Conservation (phyloP, 2,888 invertebrate genomes). For the Charanyca ferruginea region DNA sequence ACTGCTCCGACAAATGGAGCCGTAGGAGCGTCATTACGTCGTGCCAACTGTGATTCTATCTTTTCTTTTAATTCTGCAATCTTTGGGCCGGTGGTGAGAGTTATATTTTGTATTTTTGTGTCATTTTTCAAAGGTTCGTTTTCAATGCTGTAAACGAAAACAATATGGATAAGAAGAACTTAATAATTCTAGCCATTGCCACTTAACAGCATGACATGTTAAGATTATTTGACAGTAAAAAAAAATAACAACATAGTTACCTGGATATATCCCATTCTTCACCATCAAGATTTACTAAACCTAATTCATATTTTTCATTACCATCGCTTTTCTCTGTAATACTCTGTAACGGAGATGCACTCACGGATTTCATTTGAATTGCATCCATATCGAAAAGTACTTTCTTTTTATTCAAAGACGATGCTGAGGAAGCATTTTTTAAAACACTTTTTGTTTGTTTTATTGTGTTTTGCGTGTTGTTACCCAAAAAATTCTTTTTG, state of each 20-base stretch:
- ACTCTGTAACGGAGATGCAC: slow-evolving; percentile 89
- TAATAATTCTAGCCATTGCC: neutral
- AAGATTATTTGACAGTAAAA: neutral
- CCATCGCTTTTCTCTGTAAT: slow-evolving; percentile 83
- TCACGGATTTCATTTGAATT: slow-evolving; percentile 89
- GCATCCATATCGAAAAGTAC: slow-evolving; percentile 92
- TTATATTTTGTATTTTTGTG: slow-evolving; percentile 83
- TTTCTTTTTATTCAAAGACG: slow-evolving; percentile 92
- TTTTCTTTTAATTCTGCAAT: slow-evolving; percentile 90
- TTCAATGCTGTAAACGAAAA: slow-evolving; percentile 83
- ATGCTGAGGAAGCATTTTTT: slow-evolving; percentile 90
- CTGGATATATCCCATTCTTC: slow-evolving; percentile 91
- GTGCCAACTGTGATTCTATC: slow-evolving; percentile 90
- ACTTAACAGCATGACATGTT: neutral
- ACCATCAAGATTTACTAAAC: slow-evolving; percentile 84
- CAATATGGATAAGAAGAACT: neutral
- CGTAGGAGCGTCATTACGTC: slow-evolving; percentile 80
- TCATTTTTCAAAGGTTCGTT: slow-evolving; percentile 81
- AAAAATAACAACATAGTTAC: slow-evolving; percentile 72
- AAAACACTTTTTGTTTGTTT: slow-evolving; percentile 90
- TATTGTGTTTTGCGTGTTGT: slow-evolving; percentile 68
- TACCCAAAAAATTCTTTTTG: slow-evolving; percentile 74
- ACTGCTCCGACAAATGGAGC: slow-evolving; percentile 80
- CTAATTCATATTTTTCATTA: slow-evolving; percentile 82
- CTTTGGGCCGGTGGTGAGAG: slow-evolving; percentile 89